Evolutionary conservation across 2,113 vertebrate species (phyloP).

Genomic region (Pardalotus punctatus): DNA sequence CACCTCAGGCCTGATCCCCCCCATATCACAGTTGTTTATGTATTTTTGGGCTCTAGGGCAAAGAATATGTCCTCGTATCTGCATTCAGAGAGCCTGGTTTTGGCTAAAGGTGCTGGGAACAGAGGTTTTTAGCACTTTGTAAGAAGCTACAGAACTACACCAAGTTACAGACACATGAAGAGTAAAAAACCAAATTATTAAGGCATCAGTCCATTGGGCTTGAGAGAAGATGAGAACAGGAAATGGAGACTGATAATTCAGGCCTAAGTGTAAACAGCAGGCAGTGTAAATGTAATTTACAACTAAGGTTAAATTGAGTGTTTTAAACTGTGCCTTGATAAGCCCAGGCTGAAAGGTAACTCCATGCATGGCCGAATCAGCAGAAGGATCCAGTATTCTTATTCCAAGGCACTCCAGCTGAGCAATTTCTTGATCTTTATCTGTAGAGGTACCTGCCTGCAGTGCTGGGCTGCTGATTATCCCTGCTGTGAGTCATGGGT

Average conservation of each 20-base stretch:
- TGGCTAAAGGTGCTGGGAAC: too few relatives aligned
- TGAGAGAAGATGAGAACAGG: background rate
- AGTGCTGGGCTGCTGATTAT: accelerated
- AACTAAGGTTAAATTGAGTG: background rate
- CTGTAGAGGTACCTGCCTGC: background rate
- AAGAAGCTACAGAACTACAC: too few relatives aligned
- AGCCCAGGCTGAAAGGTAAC: background rate
- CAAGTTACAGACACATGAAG: too few relatives aligned
- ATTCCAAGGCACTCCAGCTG: background rate
- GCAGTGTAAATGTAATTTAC: background rate
- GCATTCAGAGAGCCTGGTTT: too few relatives aligned
- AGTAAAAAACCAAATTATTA: too few relatives aligned
- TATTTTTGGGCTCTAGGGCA: too few relatives aligned
- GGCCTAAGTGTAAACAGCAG: background rate
- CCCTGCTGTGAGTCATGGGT: background rate
- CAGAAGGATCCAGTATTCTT: background rate
- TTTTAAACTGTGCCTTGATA: background rate
- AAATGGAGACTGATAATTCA: background rate
- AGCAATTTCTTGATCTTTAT: background rate
- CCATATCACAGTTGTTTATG: too few relatives aligned
- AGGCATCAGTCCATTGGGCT: accelerated
- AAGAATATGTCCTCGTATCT: too few relatives aligned
- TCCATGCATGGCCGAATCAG: background rate
- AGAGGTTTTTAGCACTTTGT: too few relatives aligned
- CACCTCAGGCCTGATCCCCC: too few relatives aligned